Percentiles rank a stretch among this genome's conserved stretches.
Evolutionary conservation across 1,140 invertebrate genomes (phyloP).

Genomic region (Acromyrmex charruanus): DNA sequence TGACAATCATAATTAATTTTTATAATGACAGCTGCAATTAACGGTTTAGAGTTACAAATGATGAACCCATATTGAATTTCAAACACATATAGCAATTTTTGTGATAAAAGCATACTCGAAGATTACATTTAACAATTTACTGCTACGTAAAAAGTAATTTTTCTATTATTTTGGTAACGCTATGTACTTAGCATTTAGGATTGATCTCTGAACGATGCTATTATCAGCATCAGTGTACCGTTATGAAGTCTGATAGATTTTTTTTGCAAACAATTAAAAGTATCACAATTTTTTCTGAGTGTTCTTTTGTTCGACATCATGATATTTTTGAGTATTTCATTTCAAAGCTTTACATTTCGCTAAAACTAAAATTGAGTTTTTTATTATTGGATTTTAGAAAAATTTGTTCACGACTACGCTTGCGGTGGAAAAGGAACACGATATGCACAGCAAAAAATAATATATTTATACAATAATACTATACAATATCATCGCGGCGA

Average conservation of each 20-base stretch:
- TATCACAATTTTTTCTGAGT: conserved; percentile 9
- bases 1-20: conserved; percentile 1
- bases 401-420: neutral
- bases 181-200: conserved; percentile 33
- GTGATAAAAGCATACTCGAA: neutral
- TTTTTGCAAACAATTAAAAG: conserved; percentile 30
- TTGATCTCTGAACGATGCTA: neutral
- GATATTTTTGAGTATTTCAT: conserved; percentile 22
- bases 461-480: too few species aligned
- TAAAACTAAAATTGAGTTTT: conserved; percentile 17
- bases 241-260: conserved; percentile 16
- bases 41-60: neutral
- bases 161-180: neutral
- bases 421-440: neutral
- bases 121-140: neutral
- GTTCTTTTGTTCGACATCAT: conserved; percentile 1
- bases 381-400: conserved; percentile 20
- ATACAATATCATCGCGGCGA: too few species aligned
- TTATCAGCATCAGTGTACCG: conserved; percentile 10
- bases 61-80: neutral
- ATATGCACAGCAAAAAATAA: too few species aligned
- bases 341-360: conserved; percentile 36
- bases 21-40: neutral
- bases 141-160: neutral
- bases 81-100: neutral